Evolutionary conservation across 1,140 invertebrate species (phyloP).

Genomic region (Aphidius gifuensis): DNA sequence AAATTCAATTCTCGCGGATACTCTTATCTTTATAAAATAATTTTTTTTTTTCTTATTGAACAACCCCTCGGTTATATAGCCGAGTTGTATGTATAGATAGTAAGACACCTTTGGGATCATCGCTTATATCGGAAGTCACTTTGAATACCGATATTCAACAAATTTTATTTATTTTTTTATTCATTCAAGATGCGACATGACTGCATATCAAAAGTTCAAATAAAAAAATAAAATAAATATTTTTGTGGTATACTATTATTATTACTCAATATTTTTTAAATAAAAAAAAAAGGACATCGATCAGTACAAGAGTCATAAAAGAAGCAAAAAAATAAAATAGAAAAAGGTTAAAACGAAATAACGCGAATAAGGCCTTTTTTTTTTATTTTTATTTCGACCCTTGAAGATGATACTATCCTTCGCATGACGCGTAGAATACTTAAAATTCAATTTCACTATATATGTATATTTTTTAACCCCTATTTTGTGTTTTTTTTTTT

Average conservation of each 20-base stretch:
- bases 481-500: no score
- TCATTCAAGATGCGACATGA: slow-evolving; percentile 8
- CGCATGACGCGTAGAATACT: slow-evolving; percentile 49
- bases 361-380: no score
- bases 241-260: background rate
- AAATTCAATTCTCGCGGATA: slow-evolving; percentile 48
- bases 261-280: background rate
- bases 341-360: background rate
- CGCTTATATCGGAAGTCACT: slow-evolving; percentile 46
- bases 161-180: slow-evolving; percentile 6
- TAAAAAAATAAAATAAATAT: slow-evolving; percentile 14
- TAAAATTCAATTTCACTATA: slow-evolving; percentile 35
- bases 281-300: background rate
- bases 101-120: slow-evolving; percentile 42
- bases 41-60: slow-evolving; percentile 29
- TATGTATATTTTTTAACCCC: background rate
- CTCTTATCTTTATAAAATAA: slow-evolving; percentile 30
- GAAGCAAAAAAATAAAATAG: background rate
- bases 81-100: slow-evolving; percentile 2
- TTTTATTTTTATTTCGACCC: no score
- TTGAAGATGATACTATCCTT: background rate
- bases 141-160: slow-evolving; percentile 46
- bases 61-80: background rate
- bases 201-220: slow-evolving; percentile 21
- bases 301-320: background rate